phyloP scores from a whole-genome alignment of 2,797 vertebrate genomes.

The Muscicapa striata region DNA sequence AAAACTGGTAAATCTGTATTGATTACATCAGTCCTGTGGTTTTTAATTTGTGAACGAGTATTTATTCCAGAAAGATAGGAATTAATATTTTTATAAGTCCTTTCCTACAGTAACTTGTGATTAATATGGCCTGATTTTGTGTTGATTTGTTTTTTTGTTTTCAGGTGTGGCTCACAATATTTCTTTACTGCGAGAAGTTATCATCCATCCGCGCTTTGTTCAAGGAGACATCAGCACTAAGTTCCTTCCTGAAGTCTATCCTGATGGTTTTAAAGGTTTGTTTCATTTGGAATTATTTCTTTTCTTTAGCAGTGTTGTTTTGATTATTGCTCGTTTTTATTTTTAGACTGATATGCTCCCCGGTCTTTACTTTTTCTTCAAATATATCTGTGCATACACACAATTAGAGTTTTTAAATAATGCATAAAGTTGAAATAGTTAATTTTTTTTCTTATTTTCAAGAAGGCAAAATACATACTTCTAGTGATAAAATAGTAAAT shows the following conservation, averaged over 20 bases:
- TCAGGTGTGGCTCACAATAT: slow-evolving; percentile 97
- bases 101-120: neutral
- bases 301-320: neutral
- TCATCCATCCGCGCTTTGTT: slow-evolving; percentile 90
- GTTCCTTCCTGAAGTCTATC: slow-evolving; percentile 95
- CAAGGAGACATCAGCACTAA: slow-evolving; percentile 94
- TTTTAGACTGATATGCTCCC: neutral
- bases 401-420: neutral
- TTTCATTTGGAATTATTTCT: slow-evolving; percentile 22
- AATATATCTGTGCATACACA: neutral
- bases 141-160: slow-evolving; percentile 37
- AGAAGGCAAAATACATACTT: neutral
- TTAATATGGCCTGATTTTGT: neutral
- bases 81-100: neutral
- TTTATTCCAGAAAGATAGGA: neutral
- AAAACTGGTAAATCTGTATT: neutral
- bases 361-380: neutral
- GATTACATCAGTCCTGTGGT: neutral
- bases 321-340: neutral
- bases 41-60: neutral
- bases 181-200: slow-evolving; percentile 92
- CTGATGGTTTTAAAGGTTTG: slow-evolving; percentile 93
- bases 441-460: neutral
- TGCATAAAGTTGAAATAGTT: neutral
- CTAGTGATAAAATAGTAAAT: neutral